phyloP scores from a whole-genome alignment of 2,888 invertebrate genomes.

The Diloba caeruleocephala region DNA sequence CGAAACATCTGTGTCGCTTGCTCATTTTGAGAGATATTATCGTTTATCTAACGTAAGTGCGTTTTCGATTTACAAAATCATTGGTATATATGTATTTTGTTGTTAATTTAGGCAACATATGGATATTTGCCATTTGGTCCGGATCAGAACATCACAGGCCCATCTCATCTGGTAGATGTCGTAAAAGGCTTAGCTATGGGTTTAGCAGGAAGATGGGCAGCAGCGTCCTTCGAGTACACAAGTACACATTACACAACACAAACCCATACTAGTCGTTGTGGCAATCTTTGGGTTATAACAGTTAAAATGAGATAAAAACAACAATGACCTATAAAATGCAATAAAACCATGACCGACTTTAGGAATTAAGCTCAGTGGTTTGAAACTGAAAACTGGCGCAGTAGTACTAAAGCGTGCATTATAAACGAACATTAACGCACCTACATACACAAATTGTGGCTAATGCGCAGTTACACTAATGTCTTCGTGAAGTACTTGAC shows the following conservation, averaged over 20 bases:
- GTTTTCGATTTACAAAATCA: neutral
- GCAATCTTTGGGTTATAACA: constrained; percentile 14
- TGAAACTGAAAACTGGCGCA: constrained; percentile 57
- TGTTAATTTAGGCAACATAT: constrained; percentile 6
- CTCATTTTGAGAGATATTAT: constrained; percentile 35
- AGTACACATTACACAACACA: neutral
- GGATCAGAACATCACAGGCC: too few species aligned
- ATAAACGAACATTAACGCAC: constrained; percentile 43
- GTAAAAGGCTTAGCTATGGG: too few species aligned
- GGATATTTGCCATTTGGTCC: too few species aligned
- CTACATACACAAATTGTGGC: constrained; percentile 43
- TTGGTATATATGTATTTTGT: constrained; percentile 1
- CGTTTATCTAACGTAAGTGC: constrained; percentile 9
- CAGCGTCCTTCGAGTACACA: too few species aligned
- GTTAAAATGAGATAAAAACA: constrained; percentile 47
- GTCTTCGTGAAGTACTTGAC: constrained; percentile 28
- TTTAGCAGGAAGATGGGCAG: too few species aligned
- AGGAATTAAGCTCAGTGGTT: constrained; percentile 43
- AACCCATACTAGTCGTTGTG: too few species aligned
- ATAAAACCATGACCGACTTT: constrained; percentile 53
- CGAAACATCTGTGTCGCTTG: constrained; percentile 33
- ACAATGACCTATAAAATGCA: constrained; percentile 47
- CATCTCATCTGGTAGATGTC: too few species aligned
- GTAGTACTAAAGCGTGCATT: constrained; percentile 40
- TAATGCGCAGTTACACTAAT: constrained; percentile 43